A percentile compares a stretch with the other conserved stretches of the same genome.
Evolutionary conservation across 2,888 invertebrate genomes (phyloP).

Genomic region (Epirrhoe tristata): DNA sequence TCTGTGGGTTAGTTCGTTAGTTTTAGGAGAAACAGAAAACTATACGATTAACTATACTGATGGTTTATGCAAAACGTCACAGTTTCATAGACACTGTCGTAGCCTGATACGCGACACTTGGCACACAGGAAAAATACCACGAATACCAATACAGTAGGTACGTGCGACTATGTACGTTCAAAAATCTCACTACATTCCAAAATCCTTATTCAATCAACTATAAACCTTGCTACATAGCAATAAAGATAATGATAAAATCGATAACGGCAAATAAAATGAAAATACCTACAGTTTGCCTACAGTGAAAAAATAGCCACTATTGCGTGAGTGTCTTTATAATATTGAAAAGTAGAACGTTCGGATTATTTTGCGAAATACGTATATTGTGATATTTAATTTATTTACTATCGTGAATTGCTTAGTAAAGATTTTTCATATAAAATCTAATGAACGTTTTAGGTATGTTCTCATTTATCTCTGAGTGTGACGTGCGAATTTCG

Average conservation of each 20-base stretch:
- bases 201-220: slow-evolving; percentile 39
- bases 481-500: no score
- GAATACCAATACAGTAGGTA: slow-evolving; percentile 49
- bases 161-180: slow-evolving; percentile 49
- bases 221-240: slow-evolving; percentile 47
- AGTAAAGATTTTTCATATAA: no score
- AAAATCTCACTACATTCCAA: slow-evolving; percentile 42
- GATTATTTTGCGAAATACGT: slow-evolving; percentile 28
- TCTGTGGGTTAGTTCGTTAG: neutral
- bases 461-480: no score
- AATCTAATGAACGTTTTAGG: no score
- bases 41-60: neutral
- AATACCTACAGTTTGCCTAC: no score
- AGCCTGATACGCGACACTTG: slow-evolving; percentile 47
- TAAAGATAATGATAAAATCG: slow-evolving; percentile 40
- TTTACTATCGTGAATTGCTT: no score
- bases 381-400: no score
- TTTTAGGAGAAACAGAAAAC: neutral
- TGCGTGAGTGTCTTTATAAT: neutral
- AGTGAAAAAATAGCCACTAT: neutral
- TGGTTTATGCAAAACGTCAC: slow-evolving; percentile 9
- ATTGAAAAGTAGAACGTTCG: slow-evolving; percentile 18
- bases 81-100: slow-evolving; percentile 14
- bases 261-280: slow-evolving; percentile 31
- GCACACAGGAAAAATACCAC: slow-evolving; percentile 58